phyloP scores from a whole-genome alignment of 2,888 invertebrate species.

The Coronaproctus castanopsis region DNA sequence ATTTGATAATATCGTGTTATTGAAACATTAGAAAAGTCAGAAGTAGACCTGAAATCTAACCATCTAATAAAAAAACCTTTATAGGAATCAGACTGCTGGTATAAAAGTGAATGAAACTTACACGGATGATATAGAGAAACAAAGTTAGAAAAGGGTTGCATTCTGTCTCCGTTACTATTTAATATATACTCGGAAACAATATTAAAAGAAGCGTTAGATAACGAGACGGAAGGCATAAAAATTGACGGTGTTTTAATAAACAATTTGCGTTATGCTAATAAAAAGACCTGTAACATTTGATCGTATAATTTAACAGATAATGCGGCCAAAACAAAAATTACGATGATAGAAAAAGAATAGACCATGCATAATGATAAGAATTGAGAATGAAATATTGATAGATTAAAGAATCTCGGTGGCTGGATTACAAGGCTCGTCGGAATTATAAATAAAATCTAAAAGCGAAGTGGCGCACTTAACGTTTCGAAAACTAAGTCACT shows the following conservation, averaged over 20 bases:
- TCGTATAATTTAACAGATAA: conserved; percentile 43
- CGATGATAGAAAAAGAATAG: conserved; percentile 39
- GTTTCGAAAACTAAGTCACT: background rate
- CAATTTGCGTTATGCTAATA: conserved; percentile 24
- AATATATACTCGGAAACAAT: background rate
- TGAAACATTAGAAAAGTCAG: too few species aligned
- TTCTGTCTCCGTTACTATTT: background rate
- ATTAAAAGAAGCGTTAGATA: background rate
- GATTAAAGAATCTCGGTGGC: conserved; percentile 30
- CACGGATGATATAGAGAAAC: background rate
- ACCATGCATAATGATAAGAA: conserved; percentile 15
- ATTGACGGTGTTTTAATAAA: background rate
- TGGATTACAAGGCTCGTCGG: conserved; percentile 37
- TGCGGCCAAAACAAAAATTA: conserved; percentile 58
- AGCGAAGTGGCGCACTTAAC: background rate
- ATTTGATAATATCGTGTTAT: too few species aligned
- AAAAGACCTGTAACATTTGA: conserved; percentile 39
- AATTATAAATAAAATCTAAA: conserved; percentile 26
- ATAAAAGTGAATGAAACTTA: background rate
- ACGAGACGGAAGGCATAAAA: background rate
- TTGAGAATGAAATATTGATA: conserved; percentile 17
- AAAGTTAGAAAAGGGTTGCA: background rate
- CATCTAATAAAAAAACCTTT: background rate
- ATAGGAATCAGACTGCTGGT: background rate
- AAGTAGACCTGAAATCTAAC: background rate